A percentile compares a stretch with the other conserved stretches of the same genome.
These are phyloP conservation scores for Eumacrocentrus americanus DNA, from an alignment of 2,888 invertebrate species.

Conservation along the genomic window DNA sequence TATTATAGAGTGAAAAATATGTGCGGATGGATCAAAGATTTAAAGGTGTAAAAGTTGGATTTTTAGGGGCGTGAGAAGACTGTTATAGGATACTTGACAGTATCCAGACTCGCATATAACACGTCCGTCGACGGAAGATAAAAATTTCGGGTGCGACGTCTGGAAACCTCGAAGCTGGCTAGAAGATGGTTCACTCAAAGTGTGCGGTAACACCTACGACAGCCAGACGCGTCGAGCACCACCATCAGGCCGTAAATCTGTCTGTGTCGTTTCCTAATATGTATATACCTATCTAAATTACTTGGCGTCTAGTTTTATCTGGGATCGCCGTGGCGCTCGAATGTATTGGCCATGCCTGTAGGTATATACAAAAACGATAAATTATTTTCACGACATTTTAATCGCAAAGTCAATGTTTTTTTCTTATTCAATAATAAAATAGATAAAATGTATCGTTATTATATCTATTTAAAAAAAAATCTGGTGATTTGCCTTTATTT, in stretches of 20 bases:
- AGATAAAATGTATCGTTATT: slow-evolving; percentile 12
- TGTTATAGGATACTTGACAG: slow-evolving; percentile 17
- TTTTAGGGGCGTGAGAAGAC: slow-evolving; percentile 8
- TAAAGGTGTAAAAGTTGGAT: not conserved
- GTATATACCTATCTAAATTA: slow-evolving; percentile 30
- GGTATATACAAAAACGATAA: slow-evolving; percentile 21
- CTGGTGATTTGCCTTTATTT: too few relatives aligned
- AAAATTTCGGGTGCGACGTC: slow-evolving; percentile 31
- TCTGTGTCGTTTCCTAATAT: slow-evolving; percentile 35
- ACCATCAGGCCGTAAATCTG: slow-evolving; percentile 35
- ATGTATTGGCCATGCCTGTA: slow-evolving; percentile 11
- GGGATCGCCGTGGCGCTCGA: slow-evolving; percentile 8
- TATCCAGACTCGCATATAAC: slow-evolving; percentile 23
- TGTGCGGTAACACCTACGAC: slow-evolving; percentile 21
- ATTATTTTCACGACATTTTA: slow-evolving; percentile 26
- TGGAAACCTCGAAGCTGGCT: slow-evolving; percentile 14
- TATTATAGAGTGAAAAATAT: not conserved
- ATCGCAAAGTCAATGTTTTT: slow-evolving; percentile 10
- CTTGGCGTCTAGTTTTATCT: slow-evolving; percentile 24
- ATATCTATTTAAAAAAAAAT: not conserved
- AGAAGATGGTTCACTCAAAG: slow-evolving; percentile 31
- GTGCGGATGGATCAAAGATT: not conserved
- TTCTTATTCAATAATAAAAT: slow-evolving; percentile 14
- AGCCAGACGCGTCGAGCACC: slow-evolving; percentile 23
- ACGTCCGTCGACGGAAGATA: slow-evolving; percentile 33